A percentile compares a stretch with the other conserved stretches of the same genome.
Conservation (phyloP, 2,113 vertebrate genomes). For the Xiphophorus hellerii region DNA sequence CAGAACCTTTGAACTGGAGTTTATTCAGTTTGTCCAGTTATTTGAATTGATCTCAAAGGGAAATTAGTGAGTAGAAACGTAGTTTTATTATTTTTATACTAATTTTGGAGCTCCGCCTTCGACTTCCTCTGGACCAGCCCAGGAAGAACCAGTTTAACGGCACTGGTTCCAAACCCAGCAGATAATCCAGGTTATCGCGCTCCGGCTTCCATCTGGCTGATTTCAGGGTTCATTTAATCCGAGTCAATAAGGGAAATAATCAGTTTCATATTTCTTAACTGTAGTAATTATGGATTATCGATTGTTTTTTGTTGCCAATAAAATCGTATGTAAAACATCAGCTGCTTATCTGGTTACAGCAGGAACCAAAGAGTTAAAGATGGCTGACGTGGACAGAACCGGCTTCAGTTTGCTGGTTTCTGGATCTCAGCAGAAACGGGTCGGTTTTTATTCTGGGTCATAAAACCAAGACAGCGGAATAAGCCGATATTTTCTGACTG, state of each 20-base stretch:
- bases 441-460: too few species aligned
- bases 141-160: not conserved
- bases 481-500: too few species aligned
- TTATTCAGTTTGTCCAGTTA: not conserved
- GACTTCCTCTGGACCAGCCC: not conserved
- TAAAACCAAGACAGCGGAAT: too few species aligned
- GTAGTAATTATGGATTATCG: conserved; percentile 31
- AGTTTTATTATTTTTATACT: not conserved
- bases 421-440: too few species aligned
- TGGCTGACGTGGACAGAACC: not conserved
- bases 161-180: too few species aligned
- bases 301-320: conserved; percentile 68
- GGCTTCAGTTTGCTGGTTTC: not conserved
- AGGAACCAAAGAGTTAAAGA: too few species aligned
- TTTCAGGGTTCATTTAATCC: not conserved
- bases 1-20: too few species aligned
- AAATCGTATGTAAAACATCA: conserved; percentile 63
- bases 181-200: not conserved
- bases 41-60: too few species aligned
- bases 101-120: not conserved
- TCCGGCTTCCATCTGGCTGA: conserved; percentile 27
- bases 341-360: not conserved
- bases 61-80: too few species aligned
- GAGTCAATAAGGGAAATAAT: conserved; percentile 65
- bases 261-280: conserved; percentile 72